phyloP scores from a whole-genome alignment of 2,888 invertebrate species.

The Dromius quadrimaculatus region DNA sequence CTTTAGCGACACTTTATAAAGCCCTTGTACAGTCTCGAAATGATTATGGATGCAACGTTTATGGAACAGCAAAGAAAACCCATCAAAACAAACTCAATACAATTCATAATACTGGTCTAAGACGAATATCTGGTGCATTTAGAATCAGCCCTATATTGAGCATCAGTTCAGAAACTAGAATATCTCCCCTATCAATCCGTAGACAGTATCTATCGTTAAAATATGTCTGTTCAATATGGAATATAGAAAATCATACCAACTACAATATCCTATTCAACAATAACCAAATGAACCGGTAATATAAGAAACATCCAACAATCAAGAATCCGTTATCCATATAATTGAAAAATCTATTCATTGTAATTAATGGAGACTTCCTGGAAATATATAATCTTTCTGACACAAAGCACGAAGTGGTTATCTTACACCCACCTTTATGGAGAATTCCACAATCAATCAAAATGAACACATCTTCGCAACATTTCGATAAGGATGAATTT shows the following conservation, averaged over 20 bases:
- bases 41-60: background rate
- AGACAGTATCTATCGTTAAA: background rate
- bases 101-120: background rate
- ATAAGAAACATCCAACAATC: no score
- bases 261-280: background rate
- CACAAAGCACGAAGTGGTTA: no score
- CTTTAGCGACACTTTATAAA: background rate
- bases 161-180: background rate
- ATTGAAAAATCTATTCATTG: no score
- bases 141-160: background rate
- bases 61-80: background rate
- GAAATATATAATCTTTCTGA: no score
- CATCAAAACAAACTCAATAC: background rate
- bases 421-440: no score
- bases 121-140: background rate
- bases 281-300: no score
- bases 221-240: background rate
- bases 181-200: background rate
- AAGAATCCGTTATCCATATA: no score
- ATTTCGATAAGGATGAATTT: no score
- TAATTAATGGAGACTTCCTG: no score
- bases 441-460: no score
- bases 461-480: no score
- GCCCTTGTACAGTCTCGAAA: background rate
- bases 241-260: background rate